Base-by-base conservation (phyloP, 37 sponge, comb jelly and placozoan genomes). In the Chondrosia reniformis region DNA sequence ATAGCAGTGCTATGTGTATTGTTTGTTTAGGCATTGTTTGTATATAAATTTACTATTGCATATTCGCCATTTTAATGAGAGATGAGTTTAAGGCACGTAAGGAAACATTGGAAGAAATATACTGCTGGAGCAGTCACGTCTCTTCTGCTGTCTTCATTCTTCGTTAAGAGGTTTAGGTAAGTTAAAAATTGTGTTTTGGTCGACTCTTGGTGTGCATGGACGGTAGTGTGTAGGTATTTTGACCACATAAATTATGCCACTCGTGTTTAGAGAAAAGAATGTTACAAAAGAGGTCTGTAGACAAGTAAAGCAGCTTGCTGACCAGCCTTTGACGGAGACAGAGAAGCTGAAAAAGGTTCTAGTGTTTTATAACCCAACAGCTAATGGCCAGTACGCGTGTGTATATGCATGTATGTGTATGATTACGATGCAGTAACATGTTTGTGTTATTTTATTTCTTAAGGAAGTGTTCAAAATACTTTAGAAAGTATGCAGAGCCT, bases 21-120 rank as follows among this genome's bases (percentile, higher is more conserved):
- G n/a, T n/a, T n/a, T n/a, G n/a, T n/a, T n/a, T n/a, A n/a, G n/a
- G n/a, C n/a, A n/a, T n/a, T n/a, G n/a, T n/a, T n/a, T n/a, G n/a
- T n/a, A n/a, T n/a, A n/a, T n/a, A n/a, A n/a, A n/a, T n/a, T n/a
- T n/a, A n/a, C n/a, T n/a, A n/a, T n/a, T n/a, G n/a, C n/a, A n/a
- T n/a, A n/a, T n/a, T n/a, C n/a, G n/a, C n/a, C n/a, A n/a, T n/a
- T n/a, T n/a, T n/a, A n/a, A n/a, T n/a, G n/a, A n/a, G n/a, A n/a
- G n/a, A n/a, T n/a, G n/a, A n/a, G n/a, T n/a, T n/a, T n/a, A n/a
- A n/a, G n/a, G n/a, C n/a, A n/a, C 25, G 22, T 59, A 59, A 59
- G 61, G 40, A 85, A 76, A 41, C 73, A 91, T 56, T 91, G 92
- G 92, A 91, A 91, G 61, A 84, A 63, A 43, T 91, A 84, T 66